A percentile compares a stretch with the other conserved stretches of the same genome.
phyloP scores from a whole-genome alignment of 2,888 invertebrate genomes.

The Nemapogon koenigi region DNA sequence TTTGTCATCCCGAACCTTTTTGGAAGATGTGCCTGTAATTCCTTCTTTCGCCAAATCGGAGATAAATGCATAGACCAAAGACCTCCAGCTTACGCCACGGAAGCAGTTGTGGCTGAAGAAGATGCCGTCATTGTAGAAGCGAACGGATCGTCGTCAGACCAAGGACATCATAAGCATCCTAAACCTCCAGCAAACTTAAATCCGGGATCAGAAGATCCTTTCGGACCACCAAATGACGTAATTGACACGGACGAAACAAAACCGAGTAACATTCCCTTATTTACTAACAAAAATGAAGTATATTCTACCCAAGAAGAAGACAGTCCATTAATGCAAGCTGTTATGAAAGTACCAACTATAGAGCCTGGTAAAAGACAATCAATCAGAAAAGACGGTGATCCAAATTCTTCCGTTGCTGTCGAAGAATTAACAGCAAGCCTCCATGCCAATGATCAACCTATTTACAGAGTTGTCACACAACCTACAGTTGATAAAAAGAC shows the following conservation, averaged over 20 bases:
- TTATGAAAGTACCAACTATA: constrained; percentile 42
- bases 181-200: constrained; percentile 25
- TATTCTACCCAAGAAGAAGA: constrained; percentile 41
- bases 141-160: constrained; percentile 22
- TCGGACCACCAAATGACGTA: constrained; percentile 26
- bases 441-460: constrained; percentile 53
- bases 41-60: constrained; percentile 68
- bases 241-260: constrained; percentile 30
- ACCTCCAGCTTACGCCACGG: constrained; percentile 33
- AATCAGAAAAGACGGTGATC: constrained; percentile 46
- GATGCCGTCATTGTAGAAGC: constrained; percentile 28
- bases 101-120: constrained; percentile 46
- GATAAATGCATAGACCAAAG: constrained; percentile 67
- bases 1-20: constrained; percentile 89
- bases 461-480: constrained; percentile 55
- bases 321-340: constrained; percentile 49
- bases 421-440: constrained; percentile 54
- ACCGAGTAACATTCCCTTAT: constrained; percentile 42
- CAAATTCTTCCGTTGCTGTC: constrained; percentile 38
- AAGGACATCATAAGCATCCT: constrained; percentile 24
- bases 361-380: constrained; percentile 40
- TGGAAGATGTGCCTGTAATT: constrained; percentile 84
- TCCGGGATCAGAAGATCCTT: constrained; percentile 24
- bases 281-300: constrained; percentile 42
- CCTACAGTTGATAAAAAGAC: constrained; percentile 47